A percentile compares a stretch with the other conserved stretches of the same genome.
These are phyloP conservation scores for Holothuria glaberrima DNA, from an alignment of 35 echinoderm and acorn worm genomes.

Conservation along the genomic window DNA sequence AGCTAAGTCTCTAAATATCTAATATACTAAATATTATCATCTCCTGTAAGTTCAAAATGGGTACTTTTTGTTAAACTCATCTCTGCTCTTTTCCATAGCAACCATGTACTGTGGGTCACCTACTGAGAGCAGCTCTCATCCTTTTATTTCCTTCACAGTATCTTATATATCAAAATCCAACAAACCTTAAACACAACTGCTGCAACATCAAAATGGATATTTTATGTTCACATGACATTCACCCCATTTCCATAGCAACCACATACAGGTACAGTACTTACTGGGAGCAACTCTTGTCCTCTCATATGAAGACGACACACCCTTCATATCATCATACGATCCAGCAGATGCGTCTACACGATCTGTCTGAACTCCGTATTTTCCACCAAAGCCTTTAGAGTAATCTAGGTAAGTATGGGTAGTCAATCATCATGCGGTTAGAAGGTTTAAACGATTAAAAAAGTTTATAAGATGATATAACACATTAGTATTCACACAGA, in stretches of 20 bases:
- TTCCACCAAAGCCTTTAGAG: slow-evolving; percentile 85
- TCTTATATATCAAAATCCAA: too few species aligned
- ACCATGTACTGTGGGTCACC: too few species aligned
- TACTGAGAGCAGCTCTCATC: too few species aligned
- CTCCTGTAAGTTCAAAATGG: too few species aligned
- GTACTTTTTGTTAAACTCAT: too few species aligned
- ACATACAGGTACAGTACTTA: slow-evolving; percentile 22
- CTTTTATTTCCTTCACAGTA: too few species aligned
- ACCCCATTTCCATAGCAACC: background rate
- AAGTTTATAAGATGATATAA: background rate
- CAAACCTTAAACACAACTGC: too few species aligned
- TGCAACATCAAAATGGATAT: too few species aligned
- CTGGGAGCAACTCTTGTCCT: slow-evolving; percentile 64
- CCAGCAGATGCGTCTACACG: slow-evolving; percentile 72
- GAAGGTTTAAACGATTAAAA: slow-evolving; percentile 7
- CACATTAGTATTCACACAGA: background rate
- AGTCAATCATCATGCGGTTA: slow-evolving; percentile 28
- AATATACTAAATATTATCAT: too few species aligned
- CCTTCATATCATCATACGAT: slow-evolving; percentile 80
- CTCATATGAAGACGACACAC: slow-evolving; percentile 69
- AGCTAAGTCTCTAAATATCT: too few species aligned
- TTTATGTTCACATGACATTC: too few species aligned
- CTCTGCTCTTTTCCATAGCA: too few species aligned
- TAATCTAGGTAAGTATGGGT: slow-evolving; percentile 60
- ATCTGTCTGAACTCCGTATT: slow-evolving; percentile 89